These are phyloP conservation scores for Ammodramus savannarum DNA, from an alignment of 2,113 vertebrate species.

Conservation along the genomic window DNA sequence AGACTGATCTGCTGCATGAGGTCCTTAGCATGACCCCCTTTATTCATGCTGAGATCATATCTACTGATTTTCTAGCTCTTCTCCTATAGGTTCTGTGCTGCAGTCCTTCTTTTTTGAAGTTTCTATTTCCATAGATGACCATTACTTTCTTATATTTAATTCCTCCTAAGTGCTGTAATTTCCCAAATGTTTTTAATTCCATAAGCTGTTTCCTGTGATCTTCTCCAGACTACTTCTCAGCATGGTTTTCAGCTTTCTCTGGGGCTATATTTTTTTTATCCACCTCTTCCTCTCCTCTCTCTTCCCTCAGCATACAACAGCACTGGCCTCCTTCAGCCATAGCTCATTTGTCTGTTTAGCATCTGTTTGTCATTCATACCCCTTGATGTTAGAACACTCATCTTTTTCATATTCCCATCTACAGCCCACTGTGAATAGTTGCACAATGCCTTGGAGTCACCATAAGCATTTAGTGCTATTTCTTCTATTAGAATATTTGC, in stretches of 20 bases:
- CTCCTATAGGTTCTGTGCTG: slow-evolving; percentile 34
- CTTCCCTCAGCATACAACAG: slow-evolving; percentile 19
- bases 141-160: slow-evolving; percentile 53
- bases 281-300: slow-evolving; percentile 65
- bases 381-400: slow-evolving; percentile 68
- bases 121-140: slow-evolving; percentile 49
- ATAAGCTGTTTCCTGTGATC: slow-evolving; percentile 53
- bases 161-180: slow-evolving; percentile 52
- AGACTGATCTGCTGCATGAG: not conserved
- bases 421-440: slow-evolving; percentile 52
- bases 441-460: slow-evolving; percentile 6
- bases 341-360: slow-evolving; percentile 69
- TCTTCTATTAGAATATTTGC: slow-evolving; percentile 19
- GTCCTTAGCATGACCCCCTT: not conserved
- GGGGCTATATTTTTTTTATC: slow-evolving; percentile 50
- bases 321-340: slow-evolving; percentile 62
- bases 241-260: slow-evolving; percentile 57
- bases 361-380: slow-evolving; percentile 69
- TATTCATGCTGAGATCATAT: slow-evolving; percentile 24
- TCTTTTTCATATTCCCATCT: slow-evolving; percentile 68
- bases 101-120: slow-evolving; percentile 37
- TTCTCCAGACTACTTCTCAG: slow-evolving; percentile 55
- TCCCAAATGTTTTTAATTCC: slow-evolving; percentile 65
- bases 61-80: slow-evolving; percentile 22
- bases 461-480: not conserved